Conservation (phyloP, 1,140 invertebrate genomes). For the Octopus bimaculoides region DNA sequence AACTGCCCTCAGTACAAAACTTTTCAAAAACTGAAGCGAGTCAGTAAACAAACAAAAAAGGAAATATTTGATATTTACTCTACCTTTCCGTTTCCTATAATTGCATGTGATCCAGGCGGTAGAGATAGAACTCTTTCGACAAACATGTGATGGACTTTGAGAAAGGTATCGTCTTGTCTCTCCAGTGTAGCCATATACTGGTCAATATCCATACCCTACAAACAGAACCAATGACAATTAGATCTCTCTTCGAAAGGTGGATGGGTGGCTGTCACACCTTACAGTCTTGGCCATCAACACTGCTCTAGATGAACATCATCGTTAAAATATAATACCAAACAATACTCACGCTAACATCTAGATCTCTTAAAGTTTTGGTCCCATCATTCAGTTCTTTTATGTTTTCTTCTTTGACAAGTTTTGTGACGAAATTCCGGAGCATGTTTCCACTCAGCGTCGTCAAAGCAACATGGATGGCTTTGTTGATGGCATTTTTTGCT, state of each 20-base stretch:
- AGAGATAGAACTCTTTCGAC: conserved; percentile 58
- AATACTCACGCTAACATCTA: conserved; percentile 52
- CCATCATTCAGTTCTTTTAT: conserved; percentile 42
- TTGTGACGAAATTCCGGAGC: conserved; percentile 67
- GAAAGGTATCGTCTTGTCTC: conserved; percentile 48
- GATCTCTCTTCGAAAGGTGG: too few relatives aligned
- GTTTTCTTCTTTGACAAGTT: conserved; percentile 66
- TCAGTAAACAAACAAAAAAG: too few relatives aligned
- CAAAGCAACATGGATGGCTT: conserved; percentile 59
- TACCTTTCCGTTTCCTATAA: conserved; percentile 88
- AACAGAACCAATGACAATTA: not conserved
- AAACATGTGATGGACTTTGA: conserved; percentile 61
- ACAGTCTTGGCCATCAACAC: not conserved
- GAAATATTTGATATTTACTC: conserved; percentile 22
- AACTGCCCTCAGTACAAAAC: too few relatives aligned
- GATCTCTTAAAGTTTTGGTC: conserved; percentile 41
- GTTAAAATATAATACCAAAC: not conserved
- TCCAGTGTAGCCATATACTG: conserved; percentile 48
- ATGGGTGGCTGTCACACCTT: too few relatives aligned
- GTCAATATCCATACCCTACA: conserved; percentile 58
- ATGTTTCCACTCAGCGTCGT: conserved; percentile 62
- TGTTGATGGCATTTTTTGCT: conserved; percentile 30
- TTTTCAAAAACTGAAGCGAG: too few relatives aligned
- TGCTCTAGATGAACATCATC: not conserved
- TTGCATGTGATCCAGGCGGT: conserved; percentile 62